A percentile compares a stretch with the other conserved stretches of the same genome.
These are phyloP conservation scores for Pachypeltis micranthus DNA, from an alignment of 1,140 invertebrate species.

Conservation along the genomic window DNA sequence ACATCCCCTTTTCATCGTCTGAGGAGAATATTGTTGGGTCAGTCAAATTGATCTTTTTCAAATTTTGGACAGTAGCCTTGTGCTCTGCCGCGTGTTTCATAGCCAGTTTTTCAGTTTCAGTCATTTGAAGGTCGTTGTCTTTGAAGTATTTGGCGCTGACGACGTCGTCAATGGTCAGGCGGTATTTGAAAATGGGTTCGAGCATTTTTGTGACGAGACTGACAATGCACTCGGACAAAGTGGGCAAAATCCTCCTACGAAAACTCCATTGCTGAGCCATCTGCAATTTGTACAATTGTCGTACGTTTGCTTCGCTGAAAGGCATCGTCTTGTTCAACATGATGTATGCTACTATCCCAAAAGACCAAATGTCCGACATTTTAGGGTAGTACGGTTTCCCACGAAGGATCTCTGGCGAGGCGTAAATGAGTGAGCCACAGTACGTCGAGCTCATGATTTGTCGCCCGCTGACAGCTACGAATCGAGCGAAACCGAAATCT, in stretches of 20 bases:
- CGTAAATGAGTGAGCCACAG: constrained; percentile 57
- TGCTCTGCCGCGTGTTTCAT: not conserved
- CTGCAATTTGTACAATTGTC: constrained; percentile 6
- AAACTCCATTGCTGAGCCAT: constrained; percentile 7
- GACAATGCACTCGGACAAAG: constrained; percentile 48
- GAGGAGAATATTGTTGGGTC: too few species aligned
- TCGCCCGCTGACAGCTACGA: constrained; percentile 36
- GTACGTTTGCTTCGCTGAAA: constrained; percentile 36
- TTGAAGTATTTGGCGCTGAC: constrained; percentile 41
- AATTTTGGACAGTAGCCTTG: not conserved
- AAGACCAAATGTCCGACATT: constrained; percentile 55
- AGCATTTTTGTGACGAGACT: constrained; percentile 43
- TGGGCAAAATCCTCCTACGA: not conserved
- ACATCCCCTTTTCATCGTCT: too few species aligned
- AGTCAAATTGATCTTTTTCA: not conserved
- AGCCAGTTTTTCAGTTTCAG: constrained; percentile 2
- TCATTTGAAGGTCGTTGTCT: constrained; percentile 3
- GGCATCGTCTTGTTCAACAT: constrained; percentile 68
- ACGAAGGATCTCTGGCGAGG: constrained; percentile 53
- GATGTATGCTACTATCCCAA: constrained; percentile 54
- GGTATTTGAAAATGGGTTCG: constrained; percentile 47
- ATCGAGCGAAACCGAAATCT: constrained; percentile 66
- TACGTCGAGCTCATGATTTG: constrained; percentile 45
- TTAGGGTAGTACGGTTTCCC: constrained; percentile 48
- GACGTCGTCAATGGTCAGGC: constrained; percentile 45